Base-by-base conservation (phyloP, 2,888 invertebrate genomes). In the Cheilosia scutellata region DNA sequence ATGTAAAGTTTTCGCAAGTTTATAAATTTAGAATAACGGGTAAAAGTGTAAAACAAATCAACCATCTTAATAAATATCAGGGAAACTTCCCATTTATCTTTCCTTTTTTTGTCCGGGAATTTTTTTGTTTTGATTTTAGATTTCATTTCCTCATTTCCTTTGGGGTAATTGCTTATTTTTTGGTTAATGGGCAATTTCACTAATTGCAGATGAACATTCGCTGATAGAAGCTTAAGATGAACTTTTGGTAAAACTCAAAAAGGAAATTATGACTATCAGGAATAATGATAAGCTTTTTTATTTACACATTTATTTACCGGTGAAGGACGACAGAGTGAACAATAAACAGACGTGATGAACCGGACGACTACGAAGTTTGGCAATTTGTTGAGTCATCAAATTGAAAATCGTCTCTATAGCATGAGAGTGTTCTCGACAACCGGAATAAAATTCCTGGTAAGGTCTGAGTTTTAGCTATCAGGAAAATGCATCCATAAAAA, bases 11-110 rank as follows among this genome's bases (percentile, higher is more conserved):
- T 9, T 53, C 60, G 20, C 49, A 60, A 79, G 79, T 74, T 79
- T 79, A 79, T 74, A 79, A 74, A 74, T 62, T 79, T 29, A 66
- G 47, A 79, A 72, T 79, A 79, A 79, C 66, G 42, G 42, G 51
- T 27, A 29, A 53, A 62, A 79, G n/a, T 60, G 29, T 51, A 74
- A 74, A 79, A 53, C 60, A 79, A 74, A 79, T 79, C 60, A 74
- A 66, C 65, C 16, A 60, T 60, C 47, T 27, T 66, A 65, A 79
- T 58, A 65, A 72, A 51, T 51, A 72, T 65, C 63, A 58, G 65
- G 13, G 31, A n/a, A 16, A 49, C 3, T 9, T 33, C 7, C n/a
- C n/a, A n/a, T n/a, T n/a, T n/a, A n/a, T n/a, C n/a, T n/a, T n/a
- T n/a, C 33, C 9, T 3, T 33, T 33, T 33, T 33, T 33, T 7